phyloP scores from a whole-genome alignment of 2,797 vertebrate genomes.

The Etheostoma nigrum region DNA sequence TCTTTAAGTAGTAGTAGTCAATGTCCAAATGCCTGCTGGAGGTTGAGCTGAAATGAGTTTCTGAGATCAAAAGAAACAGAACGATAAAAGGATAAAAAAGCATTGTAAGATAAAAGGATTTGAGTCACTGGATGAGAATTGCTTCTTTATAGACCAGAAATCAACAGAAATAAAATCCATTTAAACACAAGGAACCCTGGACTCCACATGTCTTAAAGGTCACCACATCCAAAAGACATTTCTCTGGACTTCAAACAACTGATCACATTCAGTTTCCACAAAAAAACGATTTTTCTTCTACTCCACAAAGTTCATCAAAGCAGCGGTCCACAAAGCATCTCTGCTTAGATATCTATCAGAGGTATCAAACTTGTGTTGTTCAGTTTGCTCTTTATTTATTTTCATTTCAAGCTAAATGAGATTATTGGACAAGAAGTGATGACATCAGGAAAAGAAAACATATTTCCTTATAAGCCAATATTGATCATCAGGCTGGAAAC shows the following conservation, averaged over 20 bases:
- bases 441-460: background rate
- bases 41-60: constrained; percentile 73
- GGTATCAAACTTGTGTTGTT: background rate
- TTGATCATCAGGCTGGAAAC: constrained; percentile 18
- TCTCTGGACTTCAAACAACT: constrained; percentile 19
- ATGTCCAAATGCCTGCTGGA: constrained; percentile 48
- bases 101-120: constrained; percentile 67
- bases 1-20: constrained; percentile 34
- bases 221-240: constrained; percentile 40
- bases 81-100: constrained; percentile 67
- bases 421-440: background rate
- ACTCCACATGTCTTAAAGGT: constrained; percentile 48
- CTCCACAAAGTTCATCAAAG: constrained; percentile 36
- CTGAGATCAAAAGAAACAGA: constrained; percentile 72
- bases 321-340: constrained; percentile 6
- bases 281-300: background rate
- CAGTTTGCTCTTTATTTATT: background rate
- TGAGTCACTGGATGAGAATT: constrained; percentile 60
- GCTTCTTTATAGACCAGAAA: constrained; percentile 52
- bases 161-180: constrained; percentile 65
- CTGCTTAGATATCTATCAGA: constrained; percentile 7
- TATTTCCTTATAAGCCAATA: constrained; percentile 4
- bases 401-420: background rate
- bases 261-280: constrained; percentile 32
- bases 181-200: constrained; percentile 23